A percentile compares a stretch with the other conserved stretches of the same genome.
Evolutionary conservation across 2,797 vertebrate genomes (phyloP).

Genomic region (Brachymystax lenok): DNA sequence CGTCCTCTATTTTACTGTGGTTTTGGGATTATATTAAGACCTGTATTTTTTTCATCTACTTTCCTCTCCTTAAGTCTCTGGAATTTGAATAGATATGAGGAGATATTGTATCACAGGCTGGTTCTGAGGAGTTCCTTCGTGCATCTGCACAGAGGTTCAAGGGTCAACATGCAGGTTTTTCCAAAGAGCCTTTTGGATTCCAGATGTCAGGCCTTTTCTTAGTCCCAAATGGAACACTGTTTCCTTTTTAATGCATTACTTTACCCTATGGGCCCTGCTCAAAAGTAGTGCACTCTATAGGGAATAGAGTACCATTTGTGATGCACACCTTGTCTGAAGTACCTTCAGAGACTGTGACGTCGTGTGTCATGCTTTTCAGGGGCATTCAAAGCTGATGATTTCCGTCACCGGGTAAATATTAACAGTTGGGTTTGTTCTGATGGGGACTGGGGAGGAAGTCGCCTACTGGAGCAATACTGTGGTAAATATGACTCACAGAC

Average conservation of each 20-base stretch:
- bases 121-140: not conserved
- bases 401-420: slow-evolving; percentile 67
- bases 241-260: not conserved
- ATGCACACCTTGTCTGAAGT: not conserved
- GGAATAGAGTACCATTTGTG: not conserved
- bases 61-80: no score
- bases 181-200: not conserved
- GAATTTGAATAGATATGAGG: no score
- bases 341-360: slow-evolving; percentile 24
- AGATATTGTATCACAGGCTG: not conserved
- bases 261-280: not conserved
- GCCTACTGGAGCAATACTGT: slow-evolving; percentile 61
- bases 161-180: not conserved
- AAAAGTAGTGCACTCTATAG: not conserved
- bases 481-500: slow-evolving; percentile 78
- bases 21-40: not conserved
- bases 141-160: not conserved
- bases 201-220: slow-evolving; percentile 13
- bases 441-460: slow-evolving; percentile 61
- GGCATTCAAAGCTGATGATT: slow-evolving; percentile 50
- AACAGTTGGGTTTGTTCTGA: slow-evolving; percentile 57
- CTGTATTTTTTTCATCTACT: no score
- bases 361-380: slow-evolving; percentile 35
- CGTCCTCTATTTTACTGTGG: not conserved
- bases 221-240: not conserved